A percentile compares a stretch with the other conserved stretches of the same genome.
phyloP scores from a whole-genome alignment of 1,140 invertebrate genomes.

The Drosophila auraria region DNA sequence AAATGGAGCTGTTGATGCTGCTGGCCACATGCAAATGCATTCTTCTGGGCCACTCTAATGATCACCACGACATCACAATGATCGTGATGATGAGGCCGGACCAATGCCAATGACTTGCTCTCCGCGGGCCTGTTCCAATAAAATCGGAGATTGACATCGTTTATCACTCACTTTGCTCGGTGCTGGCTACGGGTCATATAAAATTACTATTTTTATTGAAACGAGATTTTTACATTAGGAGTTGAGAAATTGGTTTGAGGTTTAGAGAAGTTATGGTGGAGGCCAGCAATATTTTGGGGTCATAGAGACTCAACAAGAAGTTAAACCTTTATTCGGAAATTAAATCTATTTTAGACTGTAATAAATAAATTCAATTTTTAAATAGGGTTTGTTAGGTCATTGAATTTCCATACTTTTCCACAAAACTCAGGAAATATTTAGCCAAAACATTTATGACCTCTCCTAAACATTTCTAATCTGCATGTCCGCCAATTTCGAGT shows the following conservation, averaged over 20 bases:
- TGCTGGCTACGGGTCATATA: conserved; percentile 21
- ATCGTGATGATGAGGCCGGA: conserved; percentile 33
- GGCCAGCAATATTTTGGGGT: background rate
- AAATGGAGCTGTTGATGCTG: conserved; percentile 33
- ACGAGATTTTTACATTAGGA: background rate
- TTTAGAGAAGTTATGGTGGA: background rate
- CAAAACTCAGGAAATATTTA: conserved; percentile 7
- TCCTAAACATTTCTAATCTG: conserved; percentile 18
- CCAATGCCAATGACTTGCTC: conserved; percentile 33
- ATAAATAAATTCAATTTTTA: too few relatives aligned
- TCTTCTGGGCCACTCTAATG: conserved; percentile 55
- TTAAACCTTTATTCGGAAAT: too few relatives aligned
- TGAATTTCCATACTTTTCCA: background rate
- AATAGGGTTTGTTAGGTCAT: background rate
- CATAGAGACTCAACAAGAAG: too few relatives aligned
- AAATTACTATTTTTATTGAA: conserved; percentile 13
- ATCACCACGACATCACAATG: conserved; percentile 33
- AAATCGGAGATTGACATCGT: conserved; percentile 42
- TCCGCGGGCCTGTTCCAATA: conserved; percentile 27
- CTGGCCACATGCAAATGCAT: conserved; percentile 66
- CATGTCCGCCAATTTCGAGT: conserved; percentile 25
- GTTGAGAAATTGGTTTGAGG: background rate
- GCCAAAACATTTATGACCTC: conserved; percentile 10
- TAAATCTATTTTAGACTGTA: background rate
- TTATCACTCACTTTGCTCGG: conserved; percentile 44